phyloP scores from a whole-genome alignment of 2,113 vertebrate genomes.

The Oxyruncus cristatus region DNA sequence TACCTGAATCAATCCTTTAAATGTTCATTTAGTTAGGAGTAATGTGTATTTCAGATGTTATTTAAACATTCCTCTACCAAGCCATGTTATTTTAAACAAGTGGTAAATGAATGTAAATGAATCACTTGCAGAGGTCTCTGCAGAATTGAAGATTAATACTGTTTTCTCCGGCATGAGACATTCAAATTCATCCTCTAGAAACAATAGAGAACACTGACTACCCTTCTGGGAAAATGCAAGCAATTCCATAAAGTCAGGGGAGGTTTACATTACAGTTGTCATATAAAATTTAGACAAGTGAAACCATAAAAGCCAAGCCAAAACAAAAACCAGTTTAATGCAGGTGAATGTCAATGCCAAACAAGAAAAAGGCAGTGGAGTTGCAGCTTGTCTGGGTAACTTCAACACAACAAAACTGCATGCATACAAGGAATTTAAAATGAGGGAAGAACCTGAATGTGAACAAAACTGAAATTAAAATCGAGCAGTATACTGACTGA shows the following conservation, averaged over 20 bases:
- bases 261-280: neutral
- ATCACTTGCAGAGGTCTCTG: conserved; percentile 24
- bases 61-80: conserved; percentile 47
- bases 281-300: neutral
- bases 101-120: conserved; percentile 16
- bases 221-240: conserved; percentile 11
- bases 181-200: conserved; percentile 27
- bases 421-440: neutral
- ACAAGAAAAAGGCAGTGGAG: neutral
- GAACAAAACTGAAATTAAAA: conserved; percentile 8
- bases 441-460: neutral
- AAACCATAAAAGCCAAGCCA: conserved; percentile 1
- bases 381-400: neutral
- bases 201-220: neutral
- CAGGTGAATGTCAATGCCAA: neutral
- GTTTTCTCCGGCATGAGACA: conserved; percentile 21
- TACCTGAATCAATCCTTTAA: conserved; percentile 43
- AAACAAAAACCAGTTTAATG: neutral
- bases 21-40: conserved; percentile 19
- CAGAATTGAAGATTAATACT: conserved; percentile 39
- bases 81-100: conserved; percentile 45
- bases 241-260: neutral
- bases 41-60: conserved; percentile 45
- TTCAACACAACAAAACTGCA: neutral
- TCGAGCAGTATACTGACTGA: neutral